Percentiles rank a stretch among this genome's conserved stretches.
phyloP scores from a whole-genome alignment of 2,113 vertebrate species.

The Sarotherodon lohbergeri region DNA sequence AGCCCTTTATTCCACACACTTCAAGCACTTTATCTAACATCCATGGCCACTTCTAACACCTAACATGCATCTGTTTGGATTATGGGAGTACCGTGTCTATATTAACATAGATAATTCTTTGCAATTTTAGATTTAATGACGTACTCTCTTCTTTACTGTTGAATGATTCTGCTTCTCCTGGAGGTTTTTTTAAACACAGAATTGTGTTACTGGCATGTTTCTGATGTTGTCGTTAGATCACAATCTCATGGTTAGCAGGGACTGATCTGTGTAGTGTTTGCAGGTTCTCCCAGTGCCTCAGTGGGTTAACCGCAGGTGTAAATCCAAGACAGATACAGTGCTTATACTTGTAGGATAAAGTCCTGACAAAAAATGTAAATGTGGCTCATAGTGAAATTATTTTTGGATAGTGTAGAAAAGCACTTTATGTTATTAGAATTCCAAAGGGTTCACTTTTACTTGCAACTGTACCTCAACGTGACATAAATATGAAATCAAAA shows the following conservation, averaged over 20 bases:
- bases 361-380: neutral
- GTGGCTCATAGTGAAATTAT: neutral
- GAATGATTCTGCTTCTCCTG: neutral
- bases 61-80: too few species aligned
- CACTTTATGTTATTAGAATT: neutral
- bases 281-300: neutral
- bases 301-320: neutral
- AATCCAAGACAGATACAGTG: neutral
- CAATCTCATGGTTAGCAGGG: neutral
- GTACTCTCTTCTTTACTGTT: neutral
- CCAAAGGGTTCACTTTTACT: neutral
- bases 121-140: neutral
- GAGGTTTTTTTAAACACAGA: neutral
- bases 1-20: too few species aligned
- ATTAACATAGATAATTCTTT: neutral
- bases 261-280: neutral
- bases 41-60: too few species aligned
- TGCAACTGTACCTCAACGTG: neutral
- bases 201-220: neutral
- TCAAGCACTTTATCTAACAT: too few species aligned
- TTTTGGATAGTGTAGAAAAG: neutral
- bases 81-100: neutral
- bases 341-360: neutral
- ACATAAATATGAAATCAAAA: neutral
- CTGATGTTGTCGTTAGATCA: neutral